These are phyloP conservation scores for Anthophora plumipes DNA, from an alignment of 2,888 invertebrate genomes.

Conservation along the genomic window DNA sequence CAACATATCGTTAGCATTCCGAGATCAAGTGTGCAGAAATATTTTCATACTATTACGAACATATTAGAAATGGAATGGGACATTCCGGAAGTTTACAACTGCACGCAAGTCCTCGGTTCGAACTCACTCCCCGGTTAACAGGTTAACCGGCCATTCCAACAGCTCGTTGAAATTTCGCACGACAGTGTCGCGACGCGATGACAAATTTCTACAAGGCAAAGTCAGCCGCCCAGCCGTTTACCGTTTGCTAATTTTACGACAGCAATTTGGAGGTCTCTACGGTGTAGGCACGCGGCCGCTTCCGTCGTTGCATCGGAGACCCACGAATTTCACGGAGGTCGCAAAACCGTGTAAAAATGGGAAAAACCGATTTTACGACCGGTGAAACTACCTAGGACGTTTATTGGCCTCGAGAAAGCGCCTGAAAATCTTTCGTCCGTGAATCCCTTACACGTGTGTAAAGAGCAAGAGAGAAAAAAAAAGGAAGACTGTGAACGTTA, in stretches of 20 bases:
- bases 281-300: not conserved
- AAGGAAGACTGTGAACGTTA: not conserved
- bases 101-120: too few species aligned
- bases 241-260: conserved; percentile 33
- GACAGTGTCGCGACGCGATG: not conserved
- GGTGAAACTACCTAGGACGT: not conserved
- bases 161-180: not conserved
- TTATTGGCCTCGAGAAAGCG: conserved; percentile 6
- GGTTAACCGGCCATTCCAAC: not conserved
- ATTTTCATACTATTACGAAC: too few species aligned
- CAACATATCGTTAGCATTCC: too few species aligned
- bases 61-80: too few species aligned
- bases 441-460: not conserved
- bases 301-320: not conserved
- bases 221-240: conserved; percentile 6
- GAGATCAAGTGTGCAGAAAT: too few species aligned
- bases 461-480: not conserved
- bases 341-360: not conserved
- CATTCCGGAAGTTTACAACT: too few species aligned
- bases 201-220: conserved; percentile 26
- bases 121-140: not conserved
- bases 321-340: conserved; percentile 3
- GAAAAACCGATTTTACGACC: conserved; percentile 33
- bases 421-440: not conserved
- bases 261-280: not conserved